Base-by-base conservation (phyloP, 2,113 vertebrate genomes). In the Muntiacus reevesi region DNA sequence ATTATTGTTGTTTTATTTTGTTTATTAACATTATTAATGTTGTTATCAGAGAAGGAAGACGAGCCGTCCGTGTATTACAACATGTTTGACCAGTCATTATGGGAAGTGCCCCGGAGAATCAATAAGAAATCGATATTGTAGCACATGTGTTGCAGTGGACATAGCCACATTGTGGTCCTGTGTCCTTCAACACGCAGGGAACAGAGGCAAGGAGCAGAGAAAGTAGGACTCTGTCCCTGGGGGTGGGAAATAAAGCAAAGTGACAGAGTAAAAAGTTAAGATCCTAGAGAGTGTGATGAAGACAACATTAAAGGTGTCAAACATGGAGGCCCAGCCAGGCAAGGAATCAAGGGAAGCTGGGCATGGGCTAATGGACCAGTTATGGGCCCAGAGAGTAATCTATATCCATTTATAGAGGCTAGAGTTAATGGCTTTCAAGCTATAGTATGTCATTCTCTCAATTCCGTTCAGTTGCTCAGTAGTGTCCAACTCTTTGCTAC, bases 401-500 rank as follows among this genome's bases (percentile, higher is more conserved):
- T 17, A 83, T 67, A 59, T 60, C 64, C n/a, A 54, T 84, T 87
- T 87, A 84, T 25, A 89, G 60, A 93, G 52, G 55, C 28, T 59
- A 40, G 36, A 93, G 43, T 78, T 94, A 96, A 93, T 87, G 62
- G 60, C 45, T 96, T 94, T 91, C 60, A 55, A 82, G 30, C 25
- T 47, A 2, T 54, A 92, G 28, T 8, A 27, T 10, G 82, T 40
- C 76, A 87, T 79, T 89, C 67, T 71, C n/a, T 71, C 67, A 12
- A 0, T 40, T 71, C 19, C 23, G 19, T 71, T 40, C 67, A 71
- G 67, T 6, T 0, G 19, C 67, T 71, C 67, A 71, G n/a, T 71
- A 5, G 19, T 40, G 67, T 40, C n/a, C 67, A 71, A 2, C 67
- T 40, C 19, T 40, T 40, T 71, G n/a, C 67, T 40, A 13, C 21